These are phyloP conservation scores for Calcarius lapponicus DNA, from an alignment of 2,797 vertebrate species.

Conservation along the genomic window DNA sequence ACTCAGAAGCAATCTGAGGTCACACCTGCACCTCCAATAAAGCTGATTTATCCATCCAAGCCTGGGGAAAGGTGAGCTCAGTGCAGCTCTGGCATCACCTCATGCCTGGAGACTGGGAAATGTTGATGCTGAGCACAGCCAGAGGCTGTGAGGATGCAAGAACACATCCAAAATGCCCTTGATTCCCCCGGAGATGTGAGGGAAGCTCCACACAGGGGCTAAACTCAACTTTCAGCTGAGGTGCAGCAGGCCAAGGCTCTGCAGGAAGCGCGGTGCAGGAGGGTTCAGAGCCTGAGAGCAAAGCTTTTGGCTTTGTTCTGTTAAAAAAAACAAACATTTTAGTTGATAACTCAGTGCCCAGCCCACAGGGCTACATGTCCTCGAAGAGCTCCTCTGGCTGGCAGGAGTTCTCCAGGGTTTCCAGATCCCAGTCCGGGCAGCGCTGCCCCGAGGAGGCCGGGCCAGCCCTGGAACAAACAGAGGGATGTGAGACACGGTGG, in stretches of 20 bases:
- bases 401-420: constrained; percentile 72
- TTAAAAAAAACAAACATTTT: not conserved
- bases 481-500: not conserved
- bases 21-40: not conserved
- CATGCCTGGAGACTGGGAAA: not conserved
- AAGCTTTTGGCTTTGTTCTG: not conserved
- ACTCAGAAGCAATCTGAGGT: not conserved
- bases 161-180: not conserved
- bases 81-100: not conserved
- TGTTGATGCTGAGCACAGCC: not conserved
- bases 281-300: not conserved
- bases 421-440: constrained; percentile 58
- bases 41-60: not conserved
- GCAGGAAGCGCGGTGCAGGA: not conserved
- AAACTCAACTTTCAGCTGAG: not conserved
- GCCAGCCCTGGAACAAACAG: constrained; percentile 63
- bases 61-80: not conserved
- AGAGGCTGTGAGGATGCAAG: not conserved
- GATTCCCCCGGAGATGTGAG: not conserved
- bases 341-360: not conserved
- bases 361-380: too few species aligned
- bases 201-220: not conserved
- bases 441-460: not conserved
- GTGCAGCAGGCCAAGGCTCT: not conserved
- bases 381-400: constrained; percentile 85